These are phyloP conservation scores for Lycaon pictus DNA, from an alignment of 2,113 vertebrate species.

Conservation along the genomic window DNA sequence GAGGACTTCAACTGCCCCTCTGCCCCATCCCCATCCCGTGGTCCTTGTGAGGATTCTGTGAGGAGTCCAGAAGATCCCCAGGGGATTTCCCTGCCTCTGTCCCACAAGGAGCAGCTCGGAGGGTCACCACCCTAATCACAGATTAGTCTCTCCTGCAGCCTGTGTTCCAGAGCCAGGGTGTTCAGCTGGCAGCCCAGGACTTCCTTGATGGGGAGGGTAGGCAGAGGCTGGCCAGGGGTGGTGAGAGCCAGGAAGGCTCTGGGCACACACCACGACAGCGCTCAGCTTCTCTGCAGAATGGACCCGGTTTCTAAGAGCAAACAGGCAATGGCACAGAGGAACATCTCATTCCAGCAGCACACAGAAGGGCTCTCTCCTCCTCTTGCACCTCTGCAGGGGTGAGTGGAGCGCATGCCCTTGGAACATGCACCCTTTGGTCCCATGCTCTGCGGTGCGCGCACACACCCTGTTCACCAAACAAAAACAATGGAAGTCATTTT, in stretches of 20 bases:
- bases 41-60: not conserved
- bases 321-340: not conserved
- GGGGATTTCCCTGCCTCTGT: not conserved
- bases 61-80: not conserved
- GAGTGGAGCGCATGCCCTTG: not conserved
- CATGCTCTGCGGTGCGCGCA: fast-evolving
- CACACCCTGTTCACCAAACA: not conserved
- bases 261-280: fast-evolving
- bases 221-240: not conserved
- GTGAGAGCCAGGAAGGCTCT: not conserved
- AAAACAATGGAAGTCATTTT: not conserved
- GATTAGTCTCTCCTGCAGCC: too few relatives aligned
- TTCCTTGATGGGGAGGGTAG: not conserved
- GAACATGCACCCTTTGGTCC: not conserved
- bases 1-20: not conserved
- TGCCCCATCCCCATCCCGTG: not conserved
- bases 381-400: not conserved
- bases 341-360: not conserved
- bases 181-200: not conserved
- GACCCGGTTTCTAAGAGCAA: not conserved
- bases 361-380: not conserved
- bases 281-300: not conserved
- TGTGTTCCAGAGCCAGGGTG: not conserved
- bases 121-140: not conserved
- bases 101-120: not conserved